Evolutionary conservation across 1,140 invertebrate genomes (phyloP).

Genomic region (Drosophila ficusphila): DNA sequence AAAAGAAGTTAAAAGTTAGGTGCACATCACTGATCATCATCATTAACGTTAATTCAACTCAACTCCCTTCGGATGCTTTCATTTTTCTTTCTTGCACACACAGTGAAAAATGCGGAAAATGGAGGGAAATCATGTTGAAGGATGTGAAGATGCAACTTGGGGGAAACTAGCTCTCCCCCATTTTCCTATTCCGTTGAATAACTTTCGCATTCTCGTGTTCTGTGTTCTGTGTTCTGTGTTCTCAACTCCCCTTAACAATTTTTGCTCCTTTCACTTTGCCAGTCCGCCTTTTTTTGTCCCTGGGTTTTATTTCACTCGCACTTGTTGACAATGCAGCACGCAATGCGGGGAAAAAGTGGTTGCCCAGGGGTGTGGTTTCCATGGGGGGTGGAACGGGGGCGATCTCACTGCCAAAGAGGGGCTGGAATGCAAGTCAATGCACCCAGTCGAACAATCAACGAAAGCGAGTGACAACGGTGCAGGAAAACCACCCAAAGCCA

Average conservation of each 20-base stretch:
- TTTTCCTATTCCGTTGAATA: neutral
- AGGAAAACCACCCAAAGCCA: slow-evolving; percentile 6
- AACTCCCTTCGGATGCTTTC: slow-evolving; percentile 17
- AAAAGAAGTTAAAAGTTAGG: neutral
- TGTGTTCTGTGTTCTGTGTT: neutral
- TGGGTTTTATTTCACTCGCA: slow-evolving; percentile 22
- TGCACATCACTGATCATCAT: slow-evolving; percentile 9
- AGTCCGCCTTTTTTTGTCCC: slow-evolving; percentile 6
- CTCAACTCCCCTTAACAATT: neutral
- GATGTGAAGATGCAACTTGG: slow-evolving; percentile 18
- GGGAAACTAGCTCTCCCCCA: slow-evolving; percentile 19
- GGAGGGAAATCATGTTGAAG: slow-evolving; percentile 20
- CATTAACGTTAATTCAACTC: neutral
- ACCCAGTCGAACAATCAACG: slow-evolving; percentile 53
- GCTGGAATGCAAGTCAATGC: slow-evolving; percentile 49
- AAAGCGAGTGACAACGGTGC: slow-evolving; percentile 50
- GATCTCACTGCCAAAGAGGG: neutral
- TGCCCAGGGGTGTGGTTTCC: neutral
- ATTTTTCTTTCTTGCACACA: slow-evolving; percentile 34
- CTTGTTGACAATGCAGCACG: slow-evolving; percentile 65
- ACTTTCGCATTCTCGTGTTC: neutral
- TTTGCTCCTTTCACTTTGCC: slow-evolving; percentile 14
- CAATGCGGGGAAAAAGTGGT: slow-evolving; percentile 7
- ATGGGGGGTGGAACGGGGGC: neutral
- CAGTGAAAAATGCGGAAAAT: slow-evolving; percentile 21